phyloP scores from a whole-genome alignment of 2,797 vertebrate species.

The Podarcis lilfordi region DNA sequence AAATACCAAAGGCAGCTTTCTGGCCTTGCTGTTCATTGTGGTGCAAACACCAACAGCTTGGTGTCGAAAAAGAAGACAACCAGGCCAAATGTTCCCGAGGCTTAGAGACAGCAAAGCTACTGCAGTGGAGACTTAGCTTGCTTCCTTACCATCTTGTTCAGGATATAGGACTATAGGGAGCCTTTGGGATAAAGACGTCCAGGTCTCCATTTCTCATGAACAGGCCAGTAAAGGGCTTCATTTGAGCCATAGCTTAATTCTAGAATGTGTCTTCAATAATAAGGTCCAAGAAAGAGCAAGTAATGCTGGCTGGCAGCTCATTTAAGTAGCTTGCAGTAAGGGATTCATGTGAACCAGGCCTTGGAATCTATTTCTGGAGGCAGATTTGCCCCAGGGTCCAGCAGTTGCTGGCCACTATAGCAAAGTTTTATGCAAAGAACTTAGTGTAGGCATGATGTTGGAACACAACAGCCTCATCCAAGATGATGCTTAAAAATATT shows the following conservation, averaged over 20 bases:
- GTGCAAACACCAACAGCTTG: constrained; percentile 14
- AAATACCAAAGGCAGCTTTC: constrained; percentile 33
- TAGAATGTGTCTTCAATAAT: background rate
- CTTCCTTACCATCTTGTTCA: background rate
- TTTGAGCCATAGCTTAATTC: background rate
- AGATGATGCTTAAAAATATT: background rate
- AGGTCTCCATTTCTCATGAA: background rate
- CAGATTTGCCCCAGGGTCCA: background rate
- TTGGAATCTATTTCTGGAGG: background rate
- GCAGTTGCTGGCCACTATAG: background rate
- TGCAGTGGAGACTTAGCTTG: background rate
- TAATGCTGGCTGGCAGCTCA: background rate
- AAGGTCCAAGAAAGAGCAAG: background rate
- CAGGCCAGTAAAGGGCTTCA: background rate
- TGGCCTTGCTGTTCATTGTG: constrained; percentile 39
- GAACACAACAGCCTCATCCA: background rate
- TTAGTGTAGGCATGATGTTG: background rate
- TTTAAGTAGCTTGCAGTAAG: background rate
- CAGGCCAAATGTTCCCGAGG: background rate
- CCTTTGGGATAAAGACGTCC: background rate
- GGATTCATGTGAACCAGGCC: background rate
- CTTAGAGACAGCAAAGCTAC: background rate
- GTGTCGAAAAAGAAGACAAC: background rate
- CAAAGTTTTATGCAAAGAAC: background rate
- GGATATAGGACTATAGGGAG: background rate